phyloP scores from a whole-genome alignment of 2,888 invertebrate genomes.

The Diarsia mendica region DNA sequence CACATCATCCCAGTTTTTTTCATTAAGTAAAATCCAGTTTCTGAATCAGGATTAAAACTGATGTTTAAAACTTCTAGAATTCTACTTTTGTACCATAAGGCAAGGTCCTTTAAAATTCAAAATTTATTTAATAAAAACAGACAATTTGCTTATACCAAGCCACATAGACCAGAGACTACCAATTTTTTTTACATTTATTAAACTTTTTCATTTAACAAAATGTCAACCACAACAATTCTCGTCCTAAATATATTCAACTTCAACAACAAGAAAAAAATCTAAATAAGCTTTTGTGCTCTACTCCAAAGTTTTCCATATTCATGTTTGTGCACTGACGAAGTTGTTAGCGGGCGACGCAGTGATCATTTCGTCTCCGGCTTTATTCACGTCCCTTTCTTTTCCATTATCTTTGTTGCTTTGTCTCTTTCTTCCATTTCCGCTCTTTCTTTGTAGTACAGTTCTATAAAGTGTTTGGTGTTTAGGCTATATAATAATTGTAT shows the following conservation, averaged over 20 bases:
- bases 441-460: constrained; percentile 29
- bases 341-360: constrained; percentile 68
- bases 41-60: no score
- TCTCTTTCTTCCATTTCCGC: constrained; percentile 44
- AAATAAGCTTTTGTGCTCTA: constrained; percentile 15
- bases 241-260: constrained; percentile 5
- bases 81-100: no score
- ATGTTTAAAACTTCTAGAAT: no score
- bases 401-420: constrained; percentile 20
- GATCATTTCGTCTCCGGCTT: constrained; percentile 68
- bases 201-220: neutral
- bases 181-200: neutral
- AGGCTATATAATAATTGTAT: neutral
- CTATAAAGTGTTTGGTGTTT: neutral
- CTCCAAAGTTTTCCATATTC: constrained; percentile 61
- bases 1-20: no score
- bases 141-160: no score
- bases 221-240: neutral
- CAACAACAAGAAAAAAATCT: constrained; percentile 22
- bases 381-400: constrained; percentile 52
- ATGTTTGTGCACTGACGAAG: constrained; percentile 67
- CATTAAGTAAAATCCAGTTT: no score
- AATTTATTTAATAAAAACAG: neutral
- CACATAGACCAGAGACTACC: no score
- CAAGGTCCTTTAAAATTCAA: no score